Percentiles rank a stretch among this genome's conserved stretches.
These are phyloP conservation scores for Tetheella fluctuosa DNA, from an alignment of 2,888 invertebrate species.

Conservation along the genomic window DNA sequence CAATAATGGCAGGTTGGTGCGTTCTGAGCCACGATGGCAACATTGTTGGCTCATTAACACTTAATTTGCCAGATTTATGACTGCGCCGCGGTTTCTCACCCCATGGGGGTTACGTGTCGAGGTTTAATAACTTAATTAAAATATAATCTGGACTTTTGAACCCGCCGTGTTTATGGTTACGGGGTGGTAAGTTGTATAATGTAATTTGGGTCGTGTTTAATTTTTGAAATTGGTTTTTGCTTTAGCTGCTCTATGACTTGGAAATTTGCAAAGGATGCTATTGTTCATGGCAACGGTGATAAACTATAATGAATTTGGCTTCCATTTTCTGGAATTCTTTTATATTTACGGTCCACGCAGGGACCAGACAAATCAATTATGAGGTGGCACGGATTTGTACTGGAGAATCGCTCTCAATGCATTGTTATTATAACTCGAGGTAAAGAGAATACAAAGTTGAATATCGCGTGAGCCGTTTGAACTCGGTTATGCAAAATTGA, in stretches of 20 bases:
- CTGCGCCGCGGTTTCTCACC: conserved; percentile 35
- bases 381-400: too few species aligned
- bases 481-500: too few species aligned
- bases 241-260: background rate
- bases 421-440: too few species aligned
- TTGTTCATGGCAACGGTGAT: too few species aligned
- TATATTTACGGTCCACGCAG: too few species aligned
- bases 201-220: background rate
- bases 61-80: conserved; percentile 28
- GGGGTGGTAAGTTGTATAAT: background rate
- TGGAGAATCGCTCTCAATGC: too few species aligned
- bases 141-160: conserved; percentile 48
- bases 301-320: too few species aligned
- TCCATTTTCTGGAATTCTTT: too few species aligned
- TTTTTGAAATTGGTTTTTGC: background rate
- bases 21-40: background rate
- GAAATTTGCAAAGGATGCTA: too few species aligned
- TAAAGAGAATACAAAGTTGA: too few species aligned
- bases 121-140: conserved; percentile 53
- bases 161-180: conserved; percentile 25
- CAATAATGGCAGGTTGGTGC: background rate
- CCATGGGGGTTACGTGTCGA: conserved; percentile 39
- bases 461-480: too few species aligned
- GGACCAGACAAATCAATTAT: too few species aligned
- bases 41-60: conserved; percentile 16